Evolutionary conservation across 2,797 vertebrate genomes (phyloP).

Genomic region (Perodicticus potto): DNA sequence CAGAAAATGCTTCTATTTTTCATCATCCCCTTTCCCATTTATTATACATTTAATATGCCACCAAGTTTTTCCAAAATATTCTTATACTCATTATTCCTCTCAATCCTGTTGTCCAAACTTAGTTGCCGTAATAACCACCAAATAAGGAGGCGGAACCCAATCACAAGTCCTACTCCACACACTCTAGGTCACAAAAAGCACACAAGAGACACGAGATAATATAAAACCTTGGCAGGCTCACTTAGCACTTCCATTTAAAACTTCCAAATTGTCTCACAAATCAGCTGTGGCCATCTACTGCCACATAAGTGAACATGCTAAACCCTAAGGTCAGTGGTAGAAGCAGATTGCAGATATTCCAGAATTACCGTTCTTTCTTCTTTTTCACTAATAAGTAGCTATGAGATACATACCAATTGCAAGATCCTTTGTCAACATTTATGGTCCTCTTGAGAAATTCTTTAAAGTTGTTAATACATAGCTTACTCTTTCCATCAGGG

Average conservation of each 20-base stretch:
- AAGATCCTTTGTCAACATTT: neutral
- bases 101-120: neutral
- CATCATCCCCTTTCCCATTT: neutral
- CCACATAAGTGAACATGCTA: neutral
- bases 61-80: conserved; percentile 17
- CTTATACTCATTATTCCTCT: neutral
- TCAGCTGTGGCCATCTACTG: neutral
- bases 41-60: neutral
- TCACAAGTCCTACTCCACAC: neutral
- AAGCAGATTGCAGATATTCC: neutral
- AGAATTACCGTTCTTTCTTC: neutral
- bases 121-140: neutral
- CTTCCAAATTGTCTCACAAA: neutral
- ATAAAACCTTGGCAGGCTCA: neutral
- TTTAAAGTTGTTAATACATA: neutral
- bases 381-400: neutral
- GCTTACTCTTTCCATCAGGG: neutral
- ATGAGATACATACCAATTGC: neutral
- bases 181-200: neutral
- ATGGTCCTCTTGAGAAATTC: neutral
- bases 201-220: neutral
- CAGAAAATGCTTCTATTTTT: neutral
- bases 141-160: neutral
- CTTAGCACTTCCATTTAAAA: neutral
- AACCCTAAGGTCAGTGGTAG: neutral